Base-by-base conservation (phyloP, 2,113 vertebrate genomes). In the Oxyruncus cristatus region DNA sequence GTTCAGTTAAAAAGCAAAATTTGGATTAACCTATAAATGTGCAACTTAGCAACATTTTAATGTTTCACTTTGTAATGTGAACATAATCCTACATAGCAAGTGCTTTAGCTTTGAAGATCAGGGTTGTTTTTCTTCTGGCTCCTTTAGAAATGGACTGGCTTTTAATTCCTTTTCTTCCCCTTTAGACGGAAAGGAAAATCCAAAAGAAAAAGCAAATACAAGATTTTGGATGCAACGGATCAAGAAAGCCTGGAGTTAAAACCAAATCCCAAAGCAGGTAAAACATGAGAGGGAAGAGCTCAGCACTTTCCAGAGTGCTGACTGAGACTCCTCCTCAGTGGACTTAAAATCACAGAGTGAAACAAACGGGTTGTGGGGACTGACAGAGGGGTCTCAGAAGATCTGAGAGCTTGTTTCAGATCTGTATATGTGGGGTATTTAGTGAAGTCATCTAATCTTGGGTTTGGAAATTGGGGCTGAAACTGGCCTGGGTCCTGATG, bases 181-280 rank as follows among this genome's bases (percentile, higher is more conserved):
- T 97, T 90, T 81, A 99, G 99, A 96, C 98, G 98, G 58, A 99
- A 99, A 97, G 98, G 98, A 88, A 99, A 99, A 98, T 98, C 98
- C 61, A 99, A 99, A 94, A 98, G 98, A 92, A 99, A 99, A 98
- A 99, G 99, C 97, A 98, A 99, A 82, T 99, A 99, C 95, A 99
- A 99, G 98, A 99, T 99, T 68, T 95, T 99, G 77, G 99, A 99
- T 93, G 99, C 98, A 71, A 98, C 98, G 0, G 99, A 99, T 46
- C 99, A 99, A 86, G 99, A 99, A 91, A 98, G 98, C 88, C 89
- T 99, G 97, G 99, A 99, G 96, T 97, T 99, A 68, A 99, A 99
- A 79, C 98, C 97, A 32, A 97, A 98, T 23, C 97, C 96, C 74
- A 98, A 99, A 98, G 92, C 98, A 96, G 99, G 99, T 99, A 97